Evolutionary conservation across 1,140 invertebrate species (phyloP).

Genomic region (Onthophagus taurus): DNA sequence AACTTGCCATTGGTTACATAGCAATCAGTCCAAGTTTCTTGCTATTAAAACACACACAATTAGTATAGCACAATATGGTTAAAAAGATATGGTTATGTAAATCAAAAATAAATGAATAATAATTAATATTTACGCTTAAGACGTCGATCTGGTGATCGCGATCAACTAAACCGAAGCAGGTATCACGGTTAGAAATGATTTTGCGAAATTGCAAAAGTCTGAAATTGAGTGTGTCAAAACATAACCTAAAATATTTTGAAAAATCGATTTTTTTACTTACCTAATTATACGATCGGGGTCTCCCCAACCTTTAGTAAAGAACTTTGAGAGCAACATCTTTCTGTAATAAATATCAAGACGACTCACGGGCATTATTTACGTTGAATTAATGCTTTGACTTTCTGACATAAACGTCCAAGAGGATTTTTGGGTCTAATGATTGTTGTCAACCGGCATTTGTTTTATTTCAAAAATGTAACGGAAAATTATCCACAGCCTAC

Average conservation of each 20-base stretch:
- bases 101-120: conserved; percentile 6
- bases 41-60: conserved; percentile 46
- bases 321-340: conserved; percentile 80
- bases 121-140: conserved; percentile 57
- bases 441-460: too few species aligned
- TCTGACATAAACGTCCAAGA: too few species aligned
- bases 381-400: conserved; percentile 22
- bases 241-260: conserved; percentile 12
- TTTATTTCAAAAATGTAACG: too few species aligned
- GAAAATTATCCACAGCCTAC: too few species aligned
- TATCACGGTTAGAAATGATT: conserved; percentile 71
- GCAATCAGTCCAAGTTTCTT: conserved; percentile 65
- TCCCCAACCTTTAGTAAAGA: conserved; percentile 96
- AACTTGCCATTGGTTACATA: conserved; percentile 82
- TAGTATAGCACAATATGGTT: conserved; percentile 7
- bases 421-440: too few species aligned
- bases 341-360: conserved; percentile 83
- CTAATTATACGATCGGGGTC: conserved; percentile 81
- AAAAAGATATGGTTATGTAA: too few species aligned
- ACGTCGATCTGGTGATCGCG: conserved; percentile 80
- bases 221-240: conserved; percentile 26
- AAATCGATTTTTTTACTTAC: conserved; percentile 42
- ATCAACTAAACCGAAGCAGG: conserved; percentile 73
- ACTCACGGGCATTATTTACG: conserved; percentile 60
- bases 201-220: conserved; percentile 89